These are phyloP conservation scores for Sebastolobus alascanus DNA, from an alignment of 2,797 vertebrate species.

Conservation along the genomic window DNA sequence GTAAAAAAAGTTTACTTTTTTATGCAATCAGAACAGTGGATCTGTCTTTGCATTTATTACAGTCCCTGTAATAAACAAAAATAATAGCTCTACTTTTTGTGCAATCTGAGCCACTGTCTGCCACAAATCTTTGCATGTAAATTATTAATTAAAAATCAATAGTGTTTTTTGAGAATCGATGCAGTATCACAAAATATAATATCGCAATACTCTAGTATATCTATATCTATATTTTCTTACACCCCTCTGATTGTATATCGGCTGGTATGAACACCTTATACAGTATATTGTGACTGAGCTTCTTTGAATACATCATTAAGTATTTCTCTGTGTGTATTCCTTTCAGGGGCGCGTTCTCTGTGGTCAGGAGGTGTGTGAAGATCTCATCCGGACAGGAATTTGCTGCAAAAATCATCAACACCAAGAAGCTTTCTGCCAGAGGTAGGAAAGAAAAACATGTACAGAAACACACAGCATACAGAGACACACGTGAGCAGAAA, in stretches of 20 bases:
- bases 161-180: too few species aligned
- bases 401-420: constrained; percentile 99
- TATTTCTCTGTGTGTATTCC: constrained; percentile 38
- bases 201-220: too few species aligned
- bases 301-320: not conserved
- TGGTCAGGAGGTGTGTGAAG: constrained; percentile 97
- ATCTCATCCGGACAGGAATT: constrained; percentile 96
- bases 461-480: not conserved
- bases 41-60: accelerated
- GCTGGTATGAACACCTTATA: too few species aligned
- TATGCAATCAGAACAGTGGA: too few species aligned
- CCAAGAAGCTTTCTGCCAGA: constrained; percentile 98
- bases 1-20: too few species aligned
- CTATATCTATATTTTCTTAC: too few species aligned
- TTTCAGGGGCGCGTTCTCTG: constrained; percentile 95
- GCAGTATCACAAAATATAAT: too few species aligned
- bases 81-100: too few species aligned
- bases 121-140: too few species aligned
- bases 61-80: too few species aligned
- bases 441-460: constrained; percentile 82
- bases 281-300: not conserved
- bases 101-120: too few species aligned
- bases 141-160: too few species aligned
- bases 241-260: not conserved
- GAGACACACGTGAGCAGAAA: constrained; percentile 4